phyloP scores from a whole-genome alignment of 2,797 vertebrate genomes.

The Lutjanus argentimaculatus region DNA sequence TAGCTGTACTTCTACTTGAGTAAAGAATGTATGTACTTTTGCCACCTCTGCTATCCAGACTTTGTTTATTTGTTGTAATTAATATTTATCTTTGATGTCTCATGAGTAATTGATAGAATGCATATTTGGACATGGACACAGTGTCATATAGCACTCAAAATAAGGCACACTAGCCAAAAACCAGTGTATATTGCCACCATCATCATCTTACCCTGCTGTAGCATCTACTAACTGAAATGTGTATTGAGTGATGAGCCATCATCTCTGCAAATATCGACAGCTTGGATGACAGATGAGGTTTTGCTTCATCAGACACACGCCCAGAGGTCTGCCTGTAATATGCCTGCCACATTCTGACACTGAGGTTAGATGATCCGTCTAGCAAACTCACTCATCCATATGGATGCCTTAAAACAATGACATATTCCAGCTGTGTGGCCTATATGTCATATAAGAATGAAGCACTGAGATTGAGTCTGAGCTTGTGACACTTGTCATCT shows the following conservation, averaged over 20 bases:
- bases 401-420: constrained; percentile 21
- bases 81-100: not conserved
- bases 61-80: not conserved
- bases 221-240: constrained; percentile 7
- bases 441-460: not conserved
- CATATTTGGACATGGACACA: too few species aligned
- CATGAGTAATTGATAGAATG: not conserved
- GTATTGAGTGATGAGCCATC: constrained; percentile 11
- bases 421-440: constrained; percentile 20
- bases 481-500: not conserved
- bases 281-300: constrained; percentile 42
- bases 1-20: too few species aligned
- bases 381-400: constrained; percentile 9
- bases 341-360: constrained; percentile 18
- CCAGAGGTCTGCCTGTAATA: constrained; percentile 30
- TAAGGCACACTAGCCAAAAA: not conserved
- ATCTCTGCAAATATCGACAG: constrained; percentile 26
- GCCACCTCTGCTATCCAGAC: not conserved
- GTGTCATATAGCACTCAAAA: not conserved
- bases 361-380: constrained; percentile 33
- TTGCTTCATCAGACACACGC: constrained; percentile 26
- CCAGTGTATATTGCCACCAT: not conserved
- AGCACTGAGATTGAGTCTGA: not conserved
- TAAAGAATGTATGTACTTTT: too few species aligned
- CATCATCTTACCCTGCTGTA: not conserved